phyloP scores from a whole-genome alignment of 30 jellyfish, hydroid and myxozoan species.

The Clytia hemisphaerica region DNA sequence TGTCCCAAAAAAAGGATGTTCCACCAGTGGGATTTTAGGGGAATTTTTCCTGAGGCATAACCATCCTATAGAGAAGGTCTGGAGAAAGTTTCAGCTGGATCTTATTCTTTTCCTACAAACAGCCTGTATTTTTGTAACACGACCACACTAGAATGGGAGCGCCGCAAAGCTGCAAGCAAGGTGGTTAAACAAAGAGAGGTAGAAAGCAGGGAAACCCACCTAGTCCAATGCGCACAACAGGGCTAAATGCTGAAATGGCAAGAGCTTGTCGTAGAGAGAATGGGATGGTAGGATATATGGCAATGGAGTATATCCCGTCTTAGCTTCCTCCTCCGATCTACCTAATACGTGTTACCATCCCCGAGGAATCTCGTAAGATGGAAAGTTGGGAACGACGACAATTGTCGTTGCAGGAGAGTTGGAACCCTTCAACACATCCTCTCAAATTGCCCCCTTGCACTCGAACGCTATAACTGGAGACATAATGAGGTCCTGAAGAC shows the following conservation, averaged over 20 bases:
- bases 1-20: no score
- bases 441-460: slow-evolving; percentile 4
- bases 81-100: no score
- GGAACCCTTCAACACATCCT: no score
- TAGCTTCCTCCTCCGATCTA: slow-evolving; percentile 7
- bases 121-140: no score
- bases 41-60: no score
- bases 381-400: slow-evolving; percentile 10
- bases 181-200: no score
- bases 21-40: no score
- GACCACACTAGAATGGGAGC: no score
- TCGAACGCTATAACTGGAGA: slow-evolving; percentile 5
- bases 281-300: slow-evolving; percentile 12
- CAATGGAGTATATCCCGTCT: slow-evolving; percentile 7
- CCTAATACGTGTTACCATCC: slow-evolving; percentile 3
- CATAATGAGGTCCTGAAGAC: slow-evolving; percentile 9
- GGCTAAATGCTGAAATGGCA: no score
- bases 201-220: slow-evolving; percentile 13
- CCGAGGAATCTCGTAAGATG: not conserved
- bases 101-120: no score
- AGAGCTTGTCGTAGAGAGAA: not conserved
- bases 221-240: slow-evolving; percentile 2
- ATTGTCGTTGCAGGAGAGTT: not conserved
- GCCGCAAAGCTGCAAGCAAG: no score
- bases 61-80: no score